These are phyloP conservation scores for Antheraea mylitta DNA, from an alignment of 1,140 invertebrate genomes.

Conservation along the genomic window DNA sequence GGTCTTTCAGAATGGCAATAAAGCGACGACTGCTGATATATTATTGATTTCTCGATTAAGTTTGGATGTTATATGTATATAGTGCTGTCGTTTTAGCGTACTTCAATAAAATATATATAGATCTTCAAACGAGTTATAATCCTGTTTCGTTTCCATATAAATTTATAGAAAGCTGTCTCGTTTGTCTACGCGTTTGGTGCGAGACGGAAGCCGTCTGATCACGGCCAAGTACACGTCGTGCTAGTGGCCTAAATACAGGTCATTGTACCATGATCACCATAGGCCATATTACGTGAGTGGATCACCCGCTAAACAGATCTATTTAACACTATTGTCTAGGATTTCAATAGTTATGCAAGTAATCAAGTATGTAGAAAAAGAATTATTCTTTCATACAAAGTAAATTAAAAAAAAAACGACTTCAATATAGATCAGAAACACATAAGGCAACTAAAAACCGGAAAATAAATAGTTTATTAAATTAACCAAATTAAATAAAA, in stretches of 20 bases:
- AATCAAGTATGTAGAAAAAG: neutral
- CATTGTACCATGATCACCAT: constrained; percentile 31
- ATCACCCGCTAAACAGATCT: neutral
- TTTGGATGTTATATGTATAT: too few relatives aligned
- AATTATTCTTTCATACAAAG: neutral
- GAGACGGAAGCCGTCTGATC: neutral
- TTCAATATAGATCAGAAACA: too few relatives aligned
- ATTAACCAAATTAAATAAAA: too few relatives aligned
- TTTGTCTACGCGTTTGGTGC: constrained; percentile 17
- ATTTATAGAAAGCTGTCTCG: constrained; percentile 27
- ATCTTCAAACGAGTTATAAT: too few relatives aligned
- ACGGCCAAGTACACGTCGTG: constrained; percentile 40
- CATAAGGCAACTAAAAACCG: too few relatives aligned
- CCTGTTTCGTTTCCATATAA: neutral
- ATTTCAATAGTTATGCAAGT: neutral
- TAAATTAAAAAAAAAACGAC: too few relatives aligned
- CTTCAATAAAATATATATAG: too few relatives aligned
- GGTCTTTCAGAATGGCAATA: too few relatives aligned
- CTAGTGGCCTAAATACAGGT: constrained; percentile 46
- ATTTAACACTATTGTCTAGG: neutral
- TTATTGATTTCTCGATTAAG: too few relatives aligned
- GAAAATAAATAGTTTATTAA: too few relatives aligned
- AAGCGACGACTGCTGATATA: too few relatives aligned
- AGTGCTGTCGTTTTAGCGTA: too few relatives aligned
- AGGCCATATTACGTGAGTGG: neutral